Evolutionary conservation across 2,888 invertebrate species (phyloP).

Genomic region (Aphrophora alni): DNA sequence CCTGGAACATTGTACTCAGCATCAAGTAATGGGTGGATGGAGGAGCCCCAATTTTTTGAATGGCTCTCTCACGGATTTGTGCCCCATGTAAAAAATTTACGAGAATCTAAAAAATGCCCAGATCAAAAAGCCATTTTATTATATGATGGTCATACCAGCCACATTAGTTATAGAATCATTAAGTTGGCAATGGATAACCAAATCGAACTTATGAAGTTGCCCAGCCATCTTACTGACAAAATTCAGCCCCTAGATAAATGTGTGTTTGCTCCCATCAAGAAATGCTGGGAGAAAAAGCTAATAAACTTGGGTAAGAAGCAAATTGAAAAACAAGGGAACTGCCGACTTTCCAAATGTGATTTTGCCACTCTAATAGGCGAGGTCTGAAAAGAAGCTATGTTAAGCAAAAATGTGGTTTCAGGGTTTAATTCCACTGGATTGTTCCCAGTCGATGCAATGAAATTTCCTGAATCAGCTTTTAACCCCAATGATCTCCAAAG

Average conservation of each 20-base stretch:
- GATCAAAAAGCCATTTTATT: constrained; percentile 26
- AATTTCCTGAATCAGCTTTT: constrained; percentile 34
- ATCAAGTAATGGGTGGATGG: constrained; percentile 52
- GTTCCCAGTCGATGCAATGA: constrained; percentile 28
- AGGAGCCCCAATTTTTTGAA: constrained; percentile 42
- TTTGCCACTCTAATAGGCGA: constrained; percentile 36
- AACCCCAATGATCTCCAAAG: constrained; percentile 25
- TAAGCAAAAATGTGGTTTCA: constrained; percentile 18
- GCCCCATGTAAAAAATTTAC: constrained; percentile 34
- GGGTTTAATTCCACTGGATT: constrained; percentile 29
- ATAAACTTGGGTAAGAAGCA: constrained; percentile 17
- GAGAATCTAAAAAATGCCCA: constrained; percentile 15
- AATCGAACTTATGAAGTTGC: constrained; percentile 33
- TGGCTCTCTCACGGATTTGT: constrained; percentile 39
- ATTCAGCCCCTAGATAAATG: constrained; percentile 27
- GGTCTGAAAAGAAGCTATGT: constrained; percentile 33
- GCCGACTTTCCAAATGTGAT: constrained; percentile 22
- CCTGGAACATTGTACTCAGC: constrained; percentile 50
- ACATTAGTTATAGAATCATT: constrained; percentile 33
- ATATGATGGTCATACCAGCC: constrained; percentile 33
- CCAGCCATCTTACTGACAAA: constrained; percentile 37
- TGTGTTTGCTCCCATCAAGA: constrained; percentile 33
- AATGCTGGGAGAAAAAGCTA: constrained; percentile 34
- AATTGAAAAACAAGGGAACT: constrained; percentile 25
- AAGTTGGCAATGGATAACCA: constrained; percentile 29